These are phyloP conservation scores for Caerostris darwini DNA, from an alignment of 1,140 invertebrate genomes.

Conservation along the genomic window DNA sequence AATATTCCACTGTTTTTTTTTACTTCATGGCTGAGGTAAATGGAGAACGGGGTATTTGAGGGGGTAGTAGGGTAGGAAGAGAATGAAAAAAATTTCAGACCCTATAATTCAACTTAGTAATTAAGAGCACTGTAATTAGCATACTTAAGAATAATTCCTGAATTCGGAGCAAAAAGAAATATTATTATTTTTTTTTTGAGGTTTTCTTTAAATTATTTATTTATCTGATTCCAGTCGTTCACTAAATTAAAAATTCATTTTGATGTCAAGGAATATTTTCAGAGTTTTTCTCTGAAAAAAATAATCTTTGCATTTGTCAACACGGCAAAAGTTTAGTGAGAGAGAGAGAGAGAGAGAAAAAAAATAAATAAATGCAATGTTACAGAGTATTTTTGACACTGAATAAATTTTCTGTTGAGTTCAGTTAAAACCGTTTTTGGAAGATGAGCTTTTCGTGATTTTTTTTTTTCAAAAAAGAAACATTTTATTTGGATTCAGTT, in stretches of 20 bases:
- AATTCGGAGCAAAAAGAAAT: constrained; percentile 4
- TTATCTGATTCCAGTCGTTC: not conserved
- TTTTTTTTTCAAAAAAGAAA: not conserved
- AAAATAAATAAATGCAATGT: constrained; percentile 8
- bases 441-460: not conserved
- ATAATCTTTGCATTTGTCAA: constrained; percentile 32
- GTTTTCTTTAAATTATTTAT: constrained; percentile 29
- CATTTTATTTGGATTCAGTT: constrained; percentile 39
- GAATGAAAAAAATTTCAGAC: constrained; percentile 9
- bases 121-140: constrained; percentile 60
- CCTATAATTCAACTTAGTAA: constrained; percentile 55
- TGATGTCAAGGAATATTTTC: constrained; percentile 25
- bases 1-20: constrained; percentile 30
- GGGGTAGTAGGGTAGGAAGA: not conserved
- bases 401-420: constrained; percentile 6
- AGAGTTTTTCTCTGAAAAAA: not conserved
- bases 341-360: not conserved
- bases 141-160: constrained; percentile 65
- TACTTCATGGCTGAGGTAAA: not conserved
- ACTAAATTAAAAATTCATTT: constrained; percentile 45
- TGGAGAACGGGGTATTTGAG: not conserved
- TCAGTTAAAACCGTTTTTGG: not conserved
- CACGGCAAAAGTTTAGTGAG: not conserved
- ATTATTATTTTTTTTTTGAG: not conserved
- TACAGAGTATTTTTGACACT: constrained; percentile 19